Evolutionary conservation across 2,888 invertebrate genomes (phyloP), one percentile per base, ranked within the genome.

Genomic region (Pilophorus perplexus): DNA sequence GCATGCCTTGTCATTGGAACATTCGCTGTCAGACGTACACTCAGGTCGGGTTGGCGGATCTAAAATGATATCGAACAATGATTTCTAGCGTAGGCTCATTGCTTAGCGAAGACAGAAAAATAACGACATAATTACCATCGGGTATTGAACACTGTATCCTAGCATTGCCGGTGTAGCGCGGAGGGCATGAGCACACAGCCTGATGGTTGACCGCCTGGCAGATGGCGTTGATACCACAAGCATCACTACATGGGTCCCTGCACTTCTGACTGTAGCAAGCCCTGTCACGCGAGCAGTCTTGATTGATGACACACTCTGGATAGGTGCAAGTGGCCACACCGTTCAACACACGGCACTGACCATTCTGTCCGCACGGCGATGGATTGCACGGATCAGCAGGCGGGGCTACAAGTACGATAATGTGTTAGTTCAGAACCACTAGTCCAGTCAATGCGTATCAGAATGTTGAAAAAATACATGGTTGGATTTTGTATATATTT

Each of bases 271-370:
- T 84, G 73, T 88, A 87, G 74, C 93, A 93, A 1, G 90, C 87
- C 72, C 86, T 85, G 71, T 90, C 85, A 65, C 88, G 83, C 0
- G 90, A 83, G 77, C 93, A 94, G 73, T 93, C 93, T n/a, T 88
- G 87, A 75, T 93, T 93, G 62, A 89, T 86, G 2, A 93, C 80
- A 76, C 93, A 93, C 77, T 93, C 93, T 0, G 92, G 92, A 77
- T 90, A 92, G 64, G 84, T 82, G 74, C 92, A 93, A 59, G 83
- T 82, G 0, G 90, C 88, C 2, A 82, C 81, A 14, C 82, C 82
- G 70, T 88, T 88, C 67, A 85, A 80, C 0, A 86, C 81, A 66
- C 85, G 83, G 75, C 93, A 93, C 71, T 88, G 84, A 3, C 93
- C 93, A 74, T 91, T 91, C 55, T 84, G 83, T 46, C 86, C 85